Evolutionary conservation across 2,888 invertebrate species (phyloP), one percentile per base, ranked within the genome.

Genomic region (Margaritifera margaritifera): DNA sequence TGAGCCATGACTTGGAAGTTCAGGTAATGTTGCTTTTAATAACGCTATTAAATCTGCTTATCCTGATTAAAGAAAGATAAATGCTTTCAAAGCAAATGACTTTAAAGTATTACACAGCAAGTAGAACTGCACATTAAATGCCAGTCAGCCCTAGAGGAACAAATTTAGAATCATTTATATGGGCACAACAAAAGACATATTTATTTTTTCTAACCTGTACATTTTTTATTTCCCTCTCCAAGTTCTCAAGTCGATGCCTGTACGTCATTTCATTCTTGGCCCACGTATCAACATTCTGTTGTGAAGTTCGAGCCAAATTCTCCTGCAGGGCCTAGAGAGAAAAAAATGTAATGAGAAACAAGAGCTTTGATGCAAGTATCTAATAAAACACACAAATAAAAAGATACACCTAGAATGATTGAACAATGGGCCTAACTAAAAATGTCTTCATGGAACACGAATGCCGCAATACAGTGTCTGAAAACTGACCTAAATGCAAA

Each of bases 241-340:
- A 63, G 60, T 87, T 83, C 20, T 83, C 81, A 61, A 83, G 59
- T 27, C 79, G 69, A 61, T 82, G 80, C 62, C 82, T 72, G 52
- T 79, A 75, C 60, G 85, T 84, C 69, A 82, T 73, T 63, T 85
- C 82, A 65, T 84, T 84, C 8, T 77, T 75, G 6, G 84, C 80
- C 81, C 80, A 75, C 24, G 81, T 80, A 69, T 87, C 87, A 22
- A 83, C 78, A 60, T 82, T 81, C 66, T 81, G 75, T 69, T 84
- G 85, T 27, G 82, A 79, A 6, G 84, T 78, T n/a, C 77, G 67
- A 0, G 85, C 86, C 54, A 87, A 66, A 58, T 80, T 81, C 72
- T 84, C 83, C 60, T 86, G 83, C 81, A 86, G 75, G 62, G 78
- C 75, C 86, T 86, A 19, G 22, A 31, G 58, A 60, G 42, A 22